Conservation (phyloP, 1,140 invertebrate species). For the Eriosoma lanigerum region DNA sequence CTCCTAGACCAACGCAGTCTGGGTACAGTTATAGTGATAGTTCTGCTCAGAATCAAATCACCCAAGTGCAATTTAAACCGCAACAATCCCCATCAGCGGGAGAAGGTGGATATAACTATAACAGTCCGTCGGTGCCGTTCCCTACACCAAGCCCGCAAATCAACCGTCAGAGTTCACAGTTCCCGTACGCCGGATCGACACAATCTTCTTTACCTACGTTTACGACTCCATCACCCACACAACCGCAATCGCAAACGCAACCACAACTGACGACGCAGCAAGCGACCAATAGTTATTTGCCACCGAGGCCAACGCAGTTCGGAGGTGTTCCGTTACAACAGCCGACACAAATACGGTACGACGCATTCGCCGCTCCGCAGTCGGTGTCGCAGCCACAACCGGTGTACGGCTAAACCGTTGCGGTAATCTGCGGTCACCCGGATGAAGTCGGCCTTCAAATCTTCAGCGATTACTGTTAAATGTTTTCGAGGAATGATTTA, state of each 20-base stretch:
- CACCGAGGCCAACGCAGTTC: not conserved
- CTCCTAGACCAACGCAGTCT: not conserved
- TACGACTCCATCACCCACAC: conserved; percentile 13
- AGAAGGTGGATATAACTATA: conserved; percentile 8
- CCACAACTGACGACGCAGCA: not conserved
- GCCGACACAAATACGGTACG: not conserved
- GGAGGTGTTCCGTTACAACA: not conserved
- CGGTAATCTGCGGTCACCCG: not conserved
- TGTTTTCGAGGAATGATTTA: conserved; percentile 12
- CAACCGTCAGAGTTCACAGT: not conserved
- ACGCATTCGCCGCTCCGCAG: conserved; percentile 27
- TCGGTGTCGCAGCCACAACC: not conserved
- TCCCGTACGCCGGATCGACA: not conserved
- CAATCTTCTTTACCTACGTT: conserved; percentile 1
- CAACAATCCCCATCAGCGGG: not conserved
- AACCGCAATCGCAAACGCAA: too few relatives aligned
- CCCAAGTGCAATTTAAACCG: not conserved
- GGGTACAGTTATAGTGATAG: conserved; percentile 4
- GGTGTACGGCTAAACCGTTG: not conserved
- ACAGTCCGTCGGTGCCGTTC: conserved; percentile 6
- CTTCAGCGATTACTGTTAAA: not conserved
- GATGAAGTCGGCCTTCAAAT: conserved; percentile 9
- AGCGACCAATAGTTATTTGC: not conserved
- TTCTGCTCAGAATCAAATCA: conserved; percentile 3
- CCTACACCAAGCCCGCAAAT: not conserved